These are phyloP conservation scores for Griposia aprilina DNA, from an alignment of 2,888 invertebrate species.

Conservation along the genomic window DNA sequence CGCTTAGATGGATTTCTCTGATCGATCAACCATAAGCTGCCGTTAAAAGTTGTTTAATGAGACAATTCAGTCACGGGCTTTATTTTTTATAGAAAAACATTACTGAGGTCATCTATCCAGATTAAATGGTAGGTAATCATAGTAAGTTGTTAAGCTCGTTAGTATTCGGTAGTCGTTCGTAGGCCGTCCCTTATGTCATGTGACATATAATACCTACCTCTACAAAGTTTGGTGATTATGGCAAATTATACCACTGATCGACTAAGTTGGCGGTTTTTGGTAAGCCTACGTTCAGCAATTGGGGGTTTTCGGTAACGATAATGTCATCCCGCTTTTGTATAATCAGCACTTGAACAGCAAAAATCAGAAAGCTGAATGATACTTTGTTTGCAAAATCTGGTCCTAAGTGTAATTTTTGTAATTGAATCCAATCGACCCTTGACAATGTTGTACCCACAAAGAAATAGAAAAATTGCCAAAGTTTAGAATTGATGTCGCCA, in stretches of 20 bases:
- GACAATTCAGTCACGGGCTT: neutral
- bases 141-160: conserved; percentile 42
- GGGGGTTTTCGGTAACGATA: neutral
- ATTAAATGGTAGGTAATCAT: conserved; percentile 22
- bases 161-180: conserved; percentile 25
- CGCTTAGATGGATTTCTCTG: neutral
- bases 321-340: neutral
- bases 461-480: conserved; percentile 55
- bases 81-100: neutral
- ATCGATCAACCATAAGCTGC: neutral
- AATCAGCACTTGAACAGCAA: conserved; percentile 12
- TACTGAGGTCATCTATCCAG: conserved; percentile 5
- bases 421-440: conserved; percentile 19
- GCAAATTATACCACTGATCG: conserved; percentile 24
- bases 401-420: conserved; percentile 4
- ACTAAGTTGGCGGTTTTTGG: conserved; percentile 9
- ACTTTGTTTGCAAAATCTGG: conserved; percentile 23
- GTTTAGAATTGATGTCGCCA: conserved; percentile 57
- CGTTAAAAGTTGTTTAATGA: neutral
- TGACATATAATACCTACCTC: conserved; percentile 1
- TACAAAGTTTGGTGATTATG: conserved; percentile 31
- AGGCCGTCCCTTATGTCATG: conserved; percentile 5
- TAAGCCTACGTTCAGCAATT: neutral
- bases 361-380: conserved; percentile 3
- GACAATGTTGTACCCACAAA: conserved; percentile 35